Percentiles rank a stretch among this genome's conserved stretches.
Evolutionary conservation across 1,140 invertebrate species (phyloP).

Genomic region (Drosophila punjabiensis): DNA sequence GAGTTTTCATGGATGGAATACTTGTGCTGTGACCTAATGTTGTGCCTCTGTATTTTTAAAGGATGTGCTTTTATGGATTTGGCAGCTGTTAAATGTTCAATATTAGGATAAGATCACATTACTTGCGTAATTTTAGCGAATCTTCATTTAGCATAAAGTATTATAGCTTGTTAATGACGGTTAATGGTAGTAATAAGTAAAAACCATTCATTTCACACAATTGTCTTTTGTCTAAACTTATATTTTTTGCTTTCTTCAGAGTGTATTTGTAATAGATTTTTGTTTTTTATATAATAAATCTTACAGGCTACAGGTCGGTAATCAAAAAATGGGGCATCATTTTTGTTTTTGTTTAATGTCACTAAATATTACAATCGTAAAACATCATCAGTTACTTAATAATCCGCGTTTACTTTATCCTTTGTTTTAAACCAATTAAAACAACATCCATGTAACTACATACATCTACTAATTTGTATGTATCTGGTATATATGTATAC

Average conservation of each 20-base stretch:
- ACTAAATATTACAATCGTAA: slow-evolving; percentile 60
- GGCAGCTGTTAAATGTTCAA: slow-evolving; percentile 34
- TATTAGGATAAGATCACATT: background rate
- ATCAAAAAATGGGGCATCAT: slow-evolving; percentile 64
- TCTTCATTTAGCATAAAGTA: slow-evolving; percentile 8
- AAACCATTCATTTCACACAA: slow-evolving; percentile 11
- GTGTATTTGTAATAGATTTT: slow-evolving; percentile 25
- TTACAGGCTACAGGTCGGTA: slow-evolving; percentile 53
- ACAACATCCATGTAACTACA: slow-evolving; percentile 69
- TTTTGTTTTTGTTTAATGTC: slow-evolving; percentile 42
- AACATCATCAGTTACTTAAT: slow-evolving; percentile 53
- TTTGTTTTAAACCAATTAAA: slow-evolving; percentile 75
- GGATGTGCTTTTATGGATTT: slow-evolving; percentile 7
- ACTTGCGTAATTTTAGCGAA: slow-evolving; percentile 6
- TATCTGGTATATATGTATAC: slow-evolving; percentile 40
- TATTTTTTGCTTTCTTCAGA: slow-evolving; percentile 67
- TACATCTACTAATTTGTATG: slow-evolving; percentile 36
- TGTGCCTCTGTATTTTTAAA: slow-evolving; percentile 22
- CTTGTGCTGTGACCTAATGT: slow-evolving; percentile 36
- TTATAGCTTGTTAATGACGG: background rate
- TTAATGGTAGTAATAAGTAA: background rate
- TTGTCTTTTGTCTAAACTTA: slow-evolving; percentile 64
- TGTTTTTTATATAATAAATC: slow-evolving; percentile 48
- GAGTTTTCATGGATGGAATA: background rate
- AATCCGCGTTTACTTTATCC: slow-evolving; percentile 33